phyloP scores from a whole-genome alignment of 2,113 vertebrate species.

The Corythoichthys intestinalis region DNA sequence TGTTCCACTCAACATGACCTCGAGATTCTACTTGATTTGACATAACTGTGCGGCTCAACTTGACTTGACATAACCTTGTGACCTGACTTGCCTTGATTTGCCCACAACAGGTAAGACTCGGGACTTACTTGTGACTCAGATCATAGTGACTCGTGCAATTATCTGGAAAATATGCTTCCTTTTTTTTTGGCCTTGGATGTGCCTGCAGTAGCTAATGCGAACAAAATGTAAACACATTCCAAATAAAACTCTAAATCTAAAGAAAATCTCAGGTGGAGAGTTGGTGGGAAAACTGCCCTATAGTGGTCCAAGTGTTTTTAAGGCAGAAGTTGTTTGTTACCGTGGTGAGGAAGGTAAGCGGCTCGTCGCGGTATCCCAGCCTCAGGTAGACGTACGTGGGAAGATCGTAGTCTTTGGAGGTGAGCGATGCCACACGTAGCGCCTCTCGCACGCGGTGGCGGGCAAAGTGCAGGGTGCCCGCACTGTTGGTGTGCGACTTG shows the following conservation, averaged over 20 bases:
- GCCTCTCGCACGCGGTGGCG: conserved; percentile 75
- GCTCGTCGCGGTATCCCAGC: conserved; percentile 75
- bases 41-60: no score
- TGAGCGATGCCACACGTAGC: conserved; percentile 70
- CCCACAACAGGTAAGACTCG: no score
- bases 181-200: no score
- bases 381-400: conserved; percentile 77
- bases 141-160: no score
- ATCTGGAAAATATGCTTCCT: no score
- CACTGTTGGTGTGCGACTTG: conserved; percentile 64
- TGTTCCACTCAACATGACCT: no score
- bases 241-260: not conserved
- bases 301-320: not conserved
- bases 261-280: not conserved
- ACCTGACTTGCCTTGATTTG: no score
- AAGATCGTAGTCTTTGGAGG: conserved; percentile 65
- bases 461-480: conserved; percentile 72
- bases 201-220: no score
- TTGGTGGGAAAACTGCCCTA: not conserved
- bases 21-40: no score
- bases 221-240: no score
- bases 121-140: no score
- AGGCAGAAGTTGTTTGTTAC: conserved; percentile 48
- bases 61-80: no score
- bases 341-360: conserved; percentile 74